These are phyloP conservation scores for Linepithema humile DNA, from an alignment of 1,140 invertebrate species.

Conservation along the genomic window DNA sequence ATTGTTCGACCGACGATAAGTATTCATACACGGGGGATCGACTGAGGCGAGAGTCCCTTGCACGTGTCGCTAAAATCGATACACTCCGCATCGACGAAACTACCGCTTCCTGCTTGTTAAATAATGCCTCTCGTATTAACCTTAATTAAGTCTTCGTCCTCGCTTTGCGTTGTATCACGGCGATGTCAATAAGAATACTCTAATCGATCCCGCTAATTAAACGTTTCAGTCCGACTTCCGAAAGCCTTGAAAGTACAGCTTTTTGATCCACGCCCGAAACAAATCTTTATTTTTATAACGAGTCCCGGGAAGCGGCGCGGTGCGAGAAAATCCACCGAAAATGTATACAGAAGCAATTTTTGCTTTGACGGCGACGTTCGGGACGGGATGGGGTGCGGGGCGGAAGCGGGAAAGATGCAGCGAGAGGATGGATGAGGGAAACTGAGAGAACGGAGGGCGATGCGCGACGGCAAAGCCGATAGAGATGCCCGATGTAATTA, in stretches of 20 bases:
- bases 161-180: neutral
- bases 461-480: slow-evolving; percentile 63
- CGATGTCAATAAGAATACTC: neutral
- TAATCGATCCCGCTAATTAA: neutral
- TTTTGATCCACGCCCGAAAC: neutral
- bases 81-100: neutral
- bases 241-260: too few relatives aligned
- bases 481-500: slow-evolving; percentile 75
- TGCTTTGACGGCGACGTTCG: slow-evolving; percentile 21
- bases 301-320: slow-evolving; percentile 17
- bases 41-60: neutral
- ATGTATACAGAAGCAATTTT: slow-evolving; percentile 70
- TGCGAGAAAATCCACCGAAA: slow-evolving; percentile 54
- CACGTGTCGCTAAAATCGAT: slow-evolving; percentile 49
- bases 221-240: neutral
- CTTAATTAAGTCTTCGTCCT: slow-evolving; percentile 3
- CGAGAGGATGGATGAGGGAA: neutral
- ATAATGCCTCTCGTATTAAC: neutral
- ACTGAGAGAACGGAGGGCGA: slow-evolving; percentile 27
- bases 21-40: slow-evolving; percentile 8
- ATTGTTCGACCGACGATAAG: slow-evolving; percentile 62
- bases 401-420: neutral
- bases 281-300: slow-evolving; percentile 50
- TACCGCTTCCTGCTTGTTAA: slow-evolving; percentile 13
- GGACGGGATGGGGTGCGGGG: neutral